Evolutionary conservation across 1,140 invertebrate species (phyloP).

Genomic region (Arion vulgaris): DNA sequence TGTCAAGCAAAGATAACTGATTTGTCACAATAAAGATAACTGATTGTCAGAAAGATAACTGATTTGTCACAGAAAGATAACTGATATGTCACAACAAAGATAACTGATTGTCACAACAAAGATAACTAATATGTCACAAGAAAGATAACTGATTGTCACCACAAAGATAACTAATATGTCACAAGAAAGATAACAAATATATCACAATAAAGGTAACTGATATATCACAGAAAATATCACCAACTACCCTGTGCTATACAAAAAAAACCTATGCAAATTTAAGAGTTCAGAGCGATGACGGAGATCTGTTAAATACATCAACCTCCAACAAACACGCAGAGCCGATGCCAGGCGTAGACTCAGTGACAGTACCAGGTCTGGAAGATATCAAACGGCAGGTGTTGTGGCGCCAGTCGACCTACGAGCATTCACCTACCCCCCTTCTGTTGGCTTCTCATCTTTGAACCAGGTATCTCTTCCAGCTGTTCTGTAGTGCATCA

Average conservation of each 20-base stretch:
- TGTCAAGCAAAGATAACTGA: too few relatives aligned
- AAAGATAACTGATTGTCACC: too few relatives aligned
- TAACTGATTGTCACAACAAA: too few relatives aligned
- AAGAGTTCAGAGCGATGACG: background rate
- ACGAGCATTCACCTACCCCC: background rate
- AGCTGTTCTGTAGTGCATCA: slow-evolving; percentile 4
- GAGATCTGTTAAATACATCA: background rate
- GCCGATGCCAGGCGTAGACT: background rate
- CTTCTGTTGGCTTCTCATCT: slow-evolving; percentile 23
- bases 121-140: too few relatives aligned
- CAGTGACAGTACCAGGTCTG: slow-evolving; percentile 21
- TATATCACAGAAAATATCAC: too few relatives aligned
- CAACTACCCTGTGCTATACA: background rate
- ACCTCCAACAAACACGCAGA: background rate
- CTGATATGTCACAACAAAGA: too few relatives aligned
- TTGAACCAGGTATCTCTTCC: background rate
- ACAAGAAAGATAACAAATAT: too few relatives aligned
- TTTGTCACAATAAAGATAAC: too few relatives aligned
- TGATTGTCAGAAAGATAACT: too few relatives aligned
- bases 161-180: too few relatives aligned
- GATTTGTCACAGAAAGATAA: too few relatives aligned
- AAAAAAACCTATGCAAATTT: background rate
- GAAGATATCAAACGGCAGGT: slow-evolving; percentile 23
- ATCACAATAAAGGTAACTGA: too few relatives aligned
- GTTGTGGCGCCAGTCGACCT: slow-evolving; percentile 26